Conservation (phyloP, 2,888 invertebrate genomes). For the Tholera decimalis region DNA sequence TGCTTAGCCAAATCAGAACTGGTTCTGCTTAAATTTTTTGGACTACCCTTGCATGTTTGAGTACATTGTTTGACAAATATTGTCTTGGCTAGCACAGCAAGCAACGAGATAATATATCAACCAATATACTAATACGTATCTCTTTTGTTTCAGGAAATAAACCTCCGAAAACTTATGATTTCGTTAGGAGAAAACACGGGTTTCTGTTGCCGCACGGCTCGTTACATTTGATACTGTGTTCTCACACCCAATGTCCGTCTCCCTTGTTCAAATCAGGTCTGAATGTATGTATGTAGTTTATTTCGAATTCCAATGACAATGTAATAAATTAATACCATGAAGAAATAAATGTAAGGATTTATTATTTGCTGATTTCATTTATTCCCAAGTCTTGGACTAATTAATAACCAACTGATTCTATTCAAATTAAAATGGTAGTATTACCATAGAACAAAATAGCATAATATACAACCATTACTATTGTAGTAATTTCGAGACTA, state of each 20-base stretch:
- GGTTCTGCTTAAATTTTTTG: too few species aligned
- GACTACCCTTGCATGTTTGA: too few species aligned
- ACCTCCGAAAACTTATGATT: conserved; percentile 54
- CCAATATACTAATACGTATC: conserved; percentile 14
- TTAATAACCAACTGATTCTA: conserved; percentile 48
- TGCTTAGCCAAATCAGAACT: too few species aligned
- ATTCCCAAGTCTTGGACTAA: conserved; percentile 68
- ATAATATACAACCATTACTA: conserved; percentile 47
- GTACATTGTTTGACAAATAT: too few species aligned
- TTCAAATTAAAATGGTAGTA: conserved; percentile 38
- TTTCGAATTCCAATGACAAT: conserved; percentile 84
- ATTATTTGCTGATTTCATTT: conserved; percentile 84
- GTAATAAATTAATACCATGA: conserved; percentile 81
- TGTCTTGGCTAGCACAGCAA: neutral
- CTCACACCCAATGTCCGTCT: conserved; percentile 81
- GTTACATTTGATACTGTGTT: conserved; percentile 67
- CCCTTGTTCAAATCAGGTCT: conserved; percentile 83
- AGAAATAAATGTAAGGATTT: conserved; percentile 87
- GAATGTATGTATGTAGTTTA: conserved; percentile 84
- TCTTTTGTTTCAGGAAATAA: conserved; percentile 87
- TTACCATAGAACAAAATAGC: conserved; percentile 48
- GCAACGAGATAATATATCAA: neutral
- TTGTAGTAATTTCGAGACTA: conserved; percentile 46
- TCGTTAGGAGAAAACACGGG: conserved; percentile 74
- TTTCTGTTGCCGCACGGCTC: conserved; percentile 69